Base-by-base conservation (phyloP, 2,113 vertebrate genomes). In the Hippocampus guttulatus region DNA sequence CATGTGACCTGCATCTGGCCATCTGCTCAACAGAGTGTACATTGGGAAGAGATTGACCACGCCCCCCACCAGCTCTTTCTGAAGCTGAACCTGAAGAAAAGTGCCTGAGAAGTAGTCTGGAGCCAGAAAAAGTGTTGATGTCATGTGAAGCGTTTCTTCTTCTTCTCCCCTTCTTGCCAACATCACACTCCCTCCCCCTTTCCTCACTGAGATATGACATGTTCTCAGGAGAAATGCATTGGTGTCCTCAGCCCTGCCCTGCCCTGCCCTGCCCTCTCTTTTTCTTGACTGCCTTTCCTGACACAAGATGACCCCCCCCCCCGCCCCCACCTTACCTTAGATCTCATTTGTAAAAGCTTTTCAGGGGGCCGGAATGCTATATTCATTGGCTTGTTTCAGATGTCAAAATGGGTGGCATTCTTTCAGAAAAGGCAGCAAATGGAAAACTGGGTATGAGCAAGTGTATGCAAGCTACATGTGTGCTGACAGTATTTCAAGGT, bases 31-130 rank as follows among this genome's bases (percentile, higher is more conserved):
- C 92, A 98, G 96, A 78, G 96, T 98, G 85, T 98, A 97, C 89
- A 98, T 98, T 21, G 96, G 96, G 30, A 98, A 97, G 84, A 95
- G 94, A 87, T 89, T 98, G 93, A 97, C 94, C 84, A 93, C 94
- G 15, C 93, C 96, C 16, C 94, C 96, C 40, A 88, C 96, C 87
- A 96, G 94, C 92, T 95, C 95, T 67, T 97, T 98, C 47, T 98
- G 92, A 97, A 72, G 68, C 84, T 15, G 41, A 77, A 43, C 30
- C 73, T 60, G 84, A 81, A 78, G 88, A 91, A 60, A 87, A 93
- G 89, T 91, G 84, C 90, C 91, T 92, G 92, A 92, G 90, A 82
- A 88, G 92, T 78, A 75, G 79, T 91, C 88, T 85, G 75, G 84
- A 94, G 82, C 89, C 87, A 88, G 72, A 77, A 74, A 75, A 81